Conservation (phyloP, 2,888 invertebrate species). For the Ethmia dodecea region DNA sequence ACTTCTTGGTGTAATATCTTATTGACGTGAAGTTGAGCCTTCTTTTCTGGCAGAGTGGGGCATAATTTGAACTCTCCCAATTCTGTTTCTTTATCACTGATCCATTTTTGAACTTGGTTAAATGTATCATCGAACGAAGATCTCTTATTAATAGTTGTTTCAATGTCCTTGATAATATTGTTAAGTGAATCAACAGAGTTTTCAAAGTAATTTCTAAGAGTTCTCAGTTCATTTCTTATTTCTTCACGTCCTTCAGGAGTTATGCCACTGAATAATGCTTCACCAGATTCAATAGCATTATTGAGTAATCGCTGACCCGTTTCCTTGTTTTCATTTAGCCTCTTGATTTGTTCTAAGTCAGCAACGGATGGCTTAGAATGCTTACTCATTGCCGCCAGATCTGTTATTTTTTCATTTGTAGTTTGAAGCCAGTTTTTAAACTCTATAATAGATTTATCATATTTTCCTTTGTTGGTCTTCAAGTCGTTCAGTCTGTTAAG, state of each 20-base stretch:
- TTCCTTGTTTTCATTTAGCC: conserved; percentile 85
- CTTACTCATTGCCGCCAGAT: conserved; percentile 84
- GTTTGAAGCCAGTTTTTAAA: conserved; percentile 89
- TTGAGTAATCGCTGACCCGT: conserved; percentile 87
- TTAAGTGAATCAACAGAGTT: conserved; percentile 90
- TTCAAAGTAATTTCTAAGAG: conserved; percentile 89
- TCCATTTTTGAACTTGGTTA: conserved; percentile 91
- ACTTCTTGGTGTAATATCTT: conserved; percentile 91
- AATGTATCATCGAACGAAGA: conserved; percentile 96
- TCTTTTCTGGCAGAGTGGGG: conserved; percentile 92
- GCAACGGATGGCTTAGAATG: conserved; percentile 86
- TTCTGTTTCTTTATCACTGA: conserved; percentile 87
- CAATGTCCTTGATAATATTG: conserved; percentile 90
- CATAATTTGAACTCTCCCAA: conserved; percentile 84
- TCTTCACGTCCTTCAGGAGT: conserved; percentile 92
- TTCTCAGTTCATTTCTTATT: conserved; percentile 88
- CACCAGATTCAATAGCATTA: conserved; percentile 90
- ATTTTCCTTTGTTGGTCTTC: conserved; percentile 82
- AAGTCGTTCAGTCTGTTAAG: conserved; percentile 85
- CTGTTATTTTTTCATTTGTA: conserved; percentile 85
- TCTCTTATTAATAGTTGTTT: conserved; percentile 92
- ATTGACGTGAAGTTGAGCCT: conserved; percentile 88
- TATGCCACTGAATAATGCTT: conserved; percentile 91
- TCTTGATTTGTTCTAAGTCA: conserved; percentile 86
- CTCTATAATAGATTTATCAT: conserved; percentile 80